Conservation (phyloP, 2,888 invertebrate species). For the Trachelus iudaicus region DNA sequence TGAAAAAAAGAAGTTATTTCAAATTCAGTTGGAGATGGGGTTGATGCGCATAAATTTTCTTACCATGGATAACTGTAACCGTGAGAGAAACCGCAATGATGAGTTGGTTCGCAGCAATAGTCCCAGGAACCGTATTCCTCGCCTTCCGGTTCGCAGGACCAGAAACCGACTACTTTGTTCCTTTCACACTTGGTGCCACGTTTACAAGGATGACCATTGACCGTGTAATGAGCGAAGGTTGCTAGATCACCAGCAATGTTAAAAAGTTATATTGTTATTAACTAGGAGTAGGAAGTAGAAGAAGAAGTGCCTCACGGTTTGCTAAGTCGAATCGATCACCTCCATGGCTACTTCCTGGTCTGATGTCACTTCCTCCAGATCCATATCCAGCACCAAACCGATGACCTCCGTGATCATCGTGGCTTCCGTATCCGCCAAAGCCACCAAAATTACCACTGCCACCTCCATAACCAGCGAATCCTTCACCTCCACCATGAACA, state of each 20-base stretch:
- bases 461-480: neutral
- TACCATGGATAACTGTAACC: conserved; percentile 87
- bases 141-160: conserved; percentile 85
- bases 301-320: neutral
- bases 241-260: conserved; percentile 66
- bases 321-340: conserved; percentile 19
- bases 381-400: conserved; percentile 3
- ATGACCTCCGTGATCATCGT: neutral
- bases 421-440: neutral
- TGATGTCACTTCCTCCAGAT: conserved; percentile 11
- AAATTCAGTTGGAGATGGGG: neutral
- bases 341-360: conserved; percentile 16
- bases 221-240: conserved; percentile 81
- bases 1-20: conserved; percentile 24
- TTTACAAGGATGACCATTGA: conserved; percentile 83
- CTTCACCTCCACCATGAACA: conserved; percentile 3
- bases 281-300: neutral
- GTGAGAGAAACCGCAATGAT: conserved; percentile 85
- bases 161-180: conserved; percentile 82
- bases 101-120: conserved; percentile 85
- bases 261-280: neutral
- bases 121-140: conserved; percentile 81
- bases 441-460: conserved; percentile 2
- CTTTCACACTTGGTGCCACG: conserved; percentile 77
- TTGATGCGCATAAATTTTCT: conserved; percentile 26